Evolutionary conservation across 2,113 vertebrate species (phyloP).

Genomic region (Strix uralensis): DNA sequence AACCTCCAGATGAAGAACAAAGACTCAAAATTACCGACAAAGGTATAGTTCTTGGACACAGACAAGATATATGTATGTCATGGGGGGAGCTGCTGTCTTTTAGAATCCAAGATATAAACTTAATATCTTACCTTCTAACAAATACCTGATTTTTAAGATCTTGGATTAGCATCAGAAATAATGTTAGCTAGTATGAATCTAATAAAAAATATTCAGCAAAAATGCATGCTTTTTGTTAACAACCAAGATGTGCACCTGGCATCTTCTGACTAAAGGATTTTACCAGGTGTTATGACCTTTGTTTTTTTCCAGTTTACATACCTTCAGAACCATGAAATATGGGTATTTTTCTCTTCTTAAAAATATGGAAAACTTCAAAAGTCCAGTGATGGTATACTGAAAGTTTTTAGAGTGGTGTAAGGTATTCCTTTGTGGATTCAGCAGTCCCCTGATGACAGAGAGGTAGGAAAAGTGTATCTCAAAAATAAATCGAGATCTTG

Average conservation of each 20-base stretch:
- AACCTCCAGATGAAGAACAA: constrained; percentile 68
- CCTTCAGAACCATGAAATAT: neutral
- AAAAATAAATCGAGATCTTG: neutral
- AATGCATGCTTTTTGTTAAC: neutral
- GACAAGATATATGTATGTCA: neutral
- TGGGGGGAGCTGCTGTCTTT: neutral
- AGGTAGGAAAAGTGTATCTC: neutral
- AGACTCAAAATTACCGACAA: constrained; percentile 62
- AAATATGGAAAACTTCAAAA: neutral
- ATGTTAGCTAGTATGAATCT: neutral
- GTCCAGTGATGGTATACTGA: neutral
- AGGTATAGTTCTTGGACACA: constrained; percentile 74
- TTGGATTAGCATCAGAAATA: neutral
- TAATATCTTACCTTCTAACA: neutral
- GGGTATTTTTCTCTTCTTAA: neutral
- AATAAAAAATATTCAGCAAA: neutral
- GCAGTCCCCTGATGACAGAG: neutral
- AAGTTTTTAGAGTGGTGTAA: neutral
- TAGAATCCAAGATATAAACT: neutral
- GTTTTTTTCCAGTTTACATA: neutral
- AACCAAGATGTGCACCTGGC: neutral
- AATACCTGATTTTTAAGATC: neutral
- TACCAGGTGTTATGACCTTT: neutral
- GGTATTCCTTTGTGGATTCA: neutral
- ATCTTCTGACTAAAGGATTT: neutral